These are phyloP conservation scores for Temnothorax longispinosus DNA, from an alignment of 1,140 invertebrate genomes.

Conservation along the genomic window DNA sequence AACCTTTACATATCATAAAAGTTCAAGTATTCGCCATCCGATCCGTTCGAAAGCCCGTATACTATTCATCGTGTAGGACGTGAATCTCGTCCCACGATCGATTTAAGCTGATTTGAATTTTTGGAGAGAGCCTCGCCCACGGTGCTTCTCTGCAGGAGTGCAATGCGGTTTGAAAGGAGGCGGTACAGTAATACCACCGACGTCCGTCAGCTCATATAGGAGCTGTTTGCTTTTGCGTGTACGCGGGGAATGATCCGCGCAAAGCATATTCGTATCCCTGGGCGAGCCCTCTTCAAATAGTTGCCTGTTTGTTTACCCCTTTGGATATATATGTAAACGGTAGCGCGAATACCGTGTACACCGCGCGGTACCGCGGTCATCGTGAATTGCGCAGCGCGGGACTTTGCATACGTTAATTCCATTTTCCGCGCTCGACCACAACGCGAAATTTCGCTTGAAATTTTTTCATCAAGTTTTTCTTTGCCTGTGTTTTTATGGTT, in stretches of 20 bases:
- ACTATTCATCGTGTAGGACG: slow-evolving; percentile 11
- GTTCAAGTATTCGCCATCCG: not conserved
- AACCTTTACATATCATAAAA: not conserved
- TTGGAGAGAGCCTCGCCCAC: not conserved
- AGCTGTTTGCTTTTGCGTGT: slow-evolving; percentile 65
- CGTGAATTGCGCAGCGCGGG: slow-evolving; percentile 8
- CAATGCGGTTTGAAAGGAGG: slow-evolving; percentile 46
- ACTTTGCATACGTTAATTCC: slow-evolving; percentile 58
- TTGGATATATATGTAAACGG: slow-evolving; percentile 69
- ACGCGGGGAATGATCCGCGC: slow-evolving; percentile 53
- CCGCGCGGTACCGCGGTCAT: slow-evolving; percentile 23
- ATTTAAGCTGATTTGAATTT: slow-evolving; percentile 59
- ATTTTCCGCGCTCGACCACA: slow-evolving; percentile 16
- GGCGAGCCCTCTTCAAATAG: slow-evolving; percentile 73
- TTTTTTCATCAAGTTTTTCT: slow-evolving; percentile 35
- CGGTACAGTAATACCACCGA: slow-evolving; percentile 45
- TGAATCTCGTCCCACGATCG: slow-evolving; percentile 3
- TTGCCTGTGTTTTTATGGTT: not conserved
- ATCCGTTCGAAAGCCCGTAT: not conserved
- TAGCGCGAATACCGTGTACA: slow-evolving; percentile 66
- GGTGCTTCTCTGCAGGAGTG: not conserved
- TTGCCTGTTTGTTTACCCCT: slow-evolving; percentile 72
- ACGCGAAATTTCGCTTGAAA: not conserved
- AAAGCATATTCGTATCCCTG: slow-evolving; percentile 73
- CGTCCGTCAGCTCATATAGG: slow-evolving; percentile 60